Evolutionary conservation across 2,888 invertebrate species (phyloP).

Genomic region (Cynaeus angustus): DNA sequence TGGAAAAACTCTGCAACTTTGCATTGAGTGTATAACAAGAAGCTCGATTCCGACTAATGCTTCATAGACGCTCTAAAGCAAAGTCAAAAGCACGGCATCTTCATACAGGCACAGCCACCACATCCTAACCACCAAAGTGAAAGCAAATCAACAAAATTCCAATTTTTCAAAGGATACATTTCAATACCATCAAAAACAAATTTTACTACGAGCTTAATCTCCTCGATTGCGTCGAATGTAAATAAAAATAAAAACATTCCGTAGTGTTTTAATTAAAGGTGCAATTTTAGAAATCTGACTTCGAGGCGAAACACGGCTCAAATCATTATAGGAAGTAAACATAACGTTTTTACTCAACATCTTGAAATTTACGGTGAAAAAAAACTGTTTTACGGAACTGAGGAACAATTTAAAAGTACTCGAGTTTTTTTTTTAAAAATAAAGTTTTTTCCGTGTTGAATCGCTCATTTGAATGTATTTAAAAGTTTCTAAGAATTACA

Average conservation of each 20-base stretch:
- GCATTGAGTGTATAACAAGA: constrained; percentile 34
- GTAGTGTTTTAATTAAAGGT: constrained; percentile 18
- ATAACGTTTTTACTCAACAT: not conserved
- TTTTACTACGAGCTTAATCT: constrained; percentile 12
- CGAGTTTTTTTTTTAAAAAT: too few species aligned
- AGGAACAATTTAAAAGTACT: too few species aligned
- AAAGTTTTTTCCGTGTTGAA: too few species aligned
- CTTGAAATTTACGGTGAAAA: not conserved
- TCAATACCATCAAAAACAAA: constrained; percentile 17
- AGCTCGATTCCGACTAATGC: constrained; percentile 28
- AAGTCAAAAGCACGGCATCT: constrained; percentile 26
- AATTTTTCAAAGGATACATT: constrained; percentile 12
- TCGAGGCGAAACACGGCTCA: constrained; percentile 6
- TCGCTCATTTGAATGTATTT: too few species aligned
- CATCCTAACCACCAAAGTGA: constrained; percentile 10
- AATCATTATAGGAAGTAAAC: constrained; percentile 32
- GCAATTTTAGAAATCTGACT: constrained; percentile 19
- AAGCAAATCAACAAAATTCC: constrained; percentile 12
- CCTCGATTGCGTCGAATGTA: constrained; percentile 1
- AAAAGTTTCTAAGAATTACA: too few species aligned
- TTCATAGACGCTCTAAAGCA: constrained; percentile 28
- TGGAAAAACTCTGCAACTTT: constrained; percentile 38
- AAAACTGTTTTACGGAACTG: not conserved
- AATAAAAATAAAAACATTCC: constrained; percentile 7
- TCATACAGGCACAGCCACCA: constrained; percentile 6